phyloP scores from a whole-genome alignment of 2,888 invertebrate genomes.

The Abrostola tripartita region DNA sequence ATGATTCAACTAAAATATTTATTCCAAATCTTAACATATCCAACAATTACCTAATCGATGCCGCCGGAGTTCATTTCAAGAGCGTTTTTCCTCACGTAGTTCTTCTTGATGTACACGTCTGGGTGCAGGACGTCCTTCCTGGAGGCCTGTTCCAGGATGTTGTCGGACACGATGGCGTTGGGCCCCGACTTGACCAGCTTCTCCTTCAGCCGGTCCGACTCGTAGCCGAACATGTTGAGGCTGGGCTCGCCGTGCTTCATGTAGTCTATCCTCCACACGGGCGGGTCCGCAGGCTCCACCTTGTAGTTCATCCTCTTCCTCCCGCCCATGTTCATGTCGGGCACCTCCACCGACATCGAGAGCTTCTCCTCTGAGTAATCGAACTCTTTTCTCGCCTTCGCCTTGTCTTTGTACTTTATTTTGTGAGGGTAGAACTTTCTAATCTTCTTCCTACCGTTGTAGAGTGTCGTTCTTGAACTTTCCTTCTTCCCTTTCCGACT shows the following conservation, averaged over 20 bases:
- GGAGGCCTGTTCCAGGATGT: conserved; percentile 57
- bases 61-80: conserved; percentile 60
- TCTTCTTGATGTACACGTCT: conserved; percentile 80
- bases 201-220: conserved; percentile 64
- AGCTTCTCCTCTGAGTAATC: conserved; percentile 74
- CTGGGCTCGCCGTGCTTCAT: conserved; percentile 79
- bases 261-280: conserved; percentile 82
- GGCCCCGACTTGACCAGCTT: conserved; percentile 72
- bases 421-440: conserved; percentile 83
- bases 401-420: conserved; percentile 78
- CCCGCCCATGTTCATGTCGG: conserved; percentile 59
- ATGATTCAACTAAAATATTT: conserved; percentile 16
- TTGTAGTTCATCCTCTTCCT: conserved; percentile 60
- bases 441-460: conserved; percentile 73
- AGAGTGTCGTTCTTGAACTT: conserved; percentile 58
- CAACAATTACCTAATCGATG: conserved; percentile 25
- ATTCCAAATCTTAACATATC: conserved; percentile 15
- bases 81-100: conserved; percentile 64
- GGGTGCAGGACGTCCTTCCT: conserved; percentile 77
- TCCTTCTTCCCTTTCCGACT: conserved; percentile 53
- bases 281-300: conserved; percentile 64
- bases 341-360: conserved; percentile 77
- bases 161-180: conserved; percentile 66
- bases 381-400: conserved; percentile 56
- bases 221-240: conserved; percentile 66